phyloP scores from a whole-genome alignment of 2,888 invertebrate genomes.

The Lasius fuliginosus region DNA sequence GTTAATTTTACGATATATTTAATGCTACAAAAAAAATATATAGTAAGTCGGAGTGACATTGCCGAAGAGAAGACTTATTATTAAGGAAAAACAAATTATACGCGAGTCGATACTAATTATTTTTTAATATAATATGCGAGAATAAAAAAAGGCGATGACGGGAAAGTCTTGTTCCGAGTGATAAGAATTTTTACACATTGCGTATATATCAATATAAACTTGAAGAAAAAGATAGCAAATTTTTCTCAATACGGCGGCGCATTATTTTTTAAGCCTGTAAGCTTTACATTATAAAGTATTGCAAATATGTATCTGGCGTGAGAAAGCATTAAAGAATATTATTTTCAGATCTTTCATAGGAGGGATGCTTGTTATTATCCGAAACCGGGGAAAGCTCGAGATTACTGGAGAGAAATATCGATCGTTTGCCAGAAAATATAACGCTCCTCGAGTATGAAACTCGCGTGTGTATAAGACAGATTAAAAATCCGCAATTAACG shows the following conservation, averaged over 20 bases:
- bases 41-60: background rate
- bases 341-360: slow-evolving; percentile 13
- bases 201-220: slow-evolving; percentile 19
- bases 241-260: slow-evolving; percentile 20
- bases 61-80: slow-evolving; percentile 2
- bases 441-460: background rate
- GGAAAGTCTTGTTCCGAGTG: background rate
- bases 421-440: slow-evolving; percentile 8
- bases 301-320: slow-evolving; percentile 17
- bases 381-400: background rate
- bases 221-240: slow-evolving; percentile 6
- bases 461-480: background rate
- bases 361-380: background rate
- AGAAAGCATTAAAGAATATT: slow-evolving; percentile 28
- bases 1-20: background rate
- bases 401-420: background rate
- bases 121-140: background rate
- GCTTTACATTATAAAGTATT: slow-evolving; percentile 29
- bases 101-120: background rate
- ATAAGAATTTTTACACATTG: slow-evolving; percentile 16
- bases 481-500: background rate
- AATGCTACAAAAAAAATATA: background rate
- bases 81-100: background rate
- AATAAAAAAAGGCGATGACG: background rate
- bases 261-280: slow-evolving; percentile 28